Evolutionary conservation across 2,113 vertebrate species (phyloP).

Genomic region (Ciconia stormi): DNA sequence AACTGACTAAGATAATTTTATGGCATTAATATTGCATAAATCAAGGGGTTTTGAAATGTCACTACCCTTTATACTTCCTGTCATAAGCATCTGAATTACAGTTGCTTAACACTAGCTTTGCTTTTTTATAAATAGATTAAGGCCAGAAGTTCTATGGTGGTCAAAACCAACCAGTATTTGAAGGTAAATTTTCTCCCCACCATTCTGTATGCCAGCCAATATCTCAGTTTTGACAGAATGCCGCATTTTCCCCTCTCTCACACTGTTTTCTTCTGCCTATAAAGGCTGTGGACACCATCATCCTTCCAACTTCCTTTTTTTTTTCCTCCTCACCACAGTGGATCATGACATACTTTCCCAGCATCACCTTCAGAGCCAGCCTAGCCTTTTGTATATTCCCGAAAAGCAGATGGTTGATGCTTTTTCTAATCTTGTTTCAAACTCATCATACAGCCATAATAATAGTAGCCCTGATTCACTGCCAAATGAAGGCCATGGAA

Average conservation of each 20-base stretch:
- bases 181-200: not conserved
- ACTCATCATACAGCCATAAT: not conserved
- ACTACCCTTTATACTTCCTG: not conserved
- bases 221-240: not conserved
- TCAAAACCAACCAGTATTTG: not conserved
- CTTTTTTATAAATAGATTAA: not conserved
- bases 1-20: not conserved
- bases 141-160: not conserved
- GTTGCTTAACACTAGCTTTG: not conserved
- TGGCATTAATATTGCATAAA: not conserved
- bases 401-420: not conserved
- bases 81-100: not conserved
- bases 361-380: not conserved
- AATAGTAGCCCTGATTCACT: not conserved
- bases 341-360: not conserved
- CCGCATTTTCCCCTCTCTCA: not conserved
- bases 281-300: not conserved
- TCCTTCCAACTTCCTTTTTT: not conserved
- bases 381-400: not conserved
- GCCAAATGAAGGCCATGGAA: not conserved
- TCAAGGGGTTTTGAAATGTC: not conserved
- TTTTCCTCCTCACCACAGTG: not conserved
- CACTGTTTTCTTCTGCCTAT: not conserved
- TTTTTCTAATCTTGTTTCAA: not conserved
- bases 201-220: not conserved